Conservation (phyloP, 2,888 invertebrate genomes). For the Coenonympha glycerion region DNA sequence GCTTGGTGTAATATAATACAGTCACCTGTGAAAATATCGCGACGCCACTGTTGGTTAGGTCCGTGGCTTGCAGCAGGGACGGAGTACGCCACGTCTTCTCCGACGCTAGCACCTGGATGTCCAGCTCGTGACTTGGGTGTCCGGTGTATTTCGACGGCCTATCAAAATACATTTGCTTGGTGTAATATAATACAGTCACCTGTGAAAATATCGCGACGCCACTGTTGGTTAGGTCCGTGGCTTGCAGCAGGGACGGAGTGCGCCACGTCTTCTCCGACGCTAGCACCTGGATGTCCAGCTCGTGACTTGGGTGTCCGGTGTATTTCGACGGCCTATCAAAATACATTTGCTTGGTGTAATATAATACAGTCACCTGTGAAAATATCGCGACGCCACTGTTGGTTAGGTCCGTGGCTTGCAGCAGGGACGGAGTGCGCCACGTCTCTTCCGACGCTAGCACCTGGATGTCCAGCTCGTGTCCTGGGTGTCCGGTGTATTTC, state of each 20-base stretch:
- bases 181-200: no score
- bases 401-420: conserved; percentile 80
- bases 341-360: no score
- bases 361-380: no score
- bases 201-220: conserved; percentile 89
- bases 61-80: conserved; percentile 83
- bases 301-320: conserved; percentile 78
- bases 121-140: conserved; percentile 80
- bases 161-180: no score
- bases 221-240: conserved; percentile 78
- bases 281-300: conserved; percentile 83
- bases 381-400: conserved; percentile 85
- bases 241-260: conserved; percentile 86
- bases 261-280: conserved; percentile 92
- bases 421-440: conserved; percentile 89
- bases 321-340: conserved; percentile 69
- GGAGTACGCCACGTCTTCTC: conserved; percentile 94
- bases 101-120: conserved; percentile 85
- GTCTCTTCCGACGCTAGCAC: conserved; percentile 89
- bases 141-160: conserved; percentile 76
- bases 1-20: no score
- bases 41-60: conserved; percentile 79
- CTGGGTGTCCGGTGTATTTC: conserved; percentile 76
- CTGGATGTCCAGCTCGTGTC: conserved; percentile 83
- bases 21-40: conserved; percentile 90